Percentiles rank a stretch among this genome's conserved stretches.
These are phyloP conservation scores for Semotilus atromaculatus DNA, from an alignment of 2,797 vertebrate genomes.

Conservation along the genomic window DNA sequence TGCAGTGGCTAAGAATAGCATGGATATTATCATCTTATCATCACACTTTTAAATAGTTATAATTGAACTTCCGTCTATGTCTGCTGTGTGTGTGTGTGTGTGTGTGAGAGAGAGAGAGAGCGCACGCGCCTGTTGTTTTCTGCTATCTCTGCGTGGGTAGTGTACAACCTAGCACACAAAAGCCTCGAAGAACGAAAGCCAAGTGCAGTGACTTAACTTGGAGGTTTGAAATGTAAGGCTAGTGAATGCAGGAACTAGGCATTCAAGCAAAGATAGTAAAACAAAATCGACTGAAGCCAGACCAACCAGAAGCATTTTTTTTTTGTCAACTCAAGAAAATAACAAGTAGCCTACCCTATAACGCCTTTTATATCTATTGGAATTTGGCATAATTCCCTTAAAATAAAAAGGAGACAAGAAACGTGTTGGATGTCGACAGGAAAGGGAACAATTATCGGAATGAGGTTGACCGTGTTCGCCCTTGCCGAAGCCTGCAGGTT, in stretches of 20 bases:
- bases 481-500: conserved; percentile 67
- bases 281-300: conserved; percentile 2
- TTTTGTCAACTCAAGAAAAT: not conserved
- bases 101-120: conserved; percentile 24
- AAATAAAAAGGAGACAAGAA: conserved; percentile 25
- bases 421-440: conserved; percentile 38
- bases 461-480: conserved; percentile 56
- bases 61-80: conserved; percentile 61
- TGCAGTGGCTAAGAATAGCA: conserved; percentile 60
- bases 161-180: conserved; percentile 56
- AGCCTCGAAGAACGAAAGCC: conserved; percentile 60
- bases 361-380: not conserved
- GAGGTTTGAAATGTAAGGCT: conserved; percentile 12
- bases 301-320: not conserved
- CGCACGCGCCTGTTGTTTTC: conserved; percentile 51
- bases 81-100: conserved; percentile 27
- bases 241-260: conserved; percentile 17
- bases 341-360: not conserved
- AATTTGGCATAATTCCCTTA: conserved; percentile 11
- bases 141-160: conserved; percentile 51
- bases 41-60: conserved; percentile 55
- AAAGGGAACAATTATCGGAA: conserved; percentile 51
- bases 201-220: conserved; percentile 55
- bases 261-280: not conserved
- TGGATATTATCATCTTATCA: conserved; percentile 59